Evolutionary conservation across 2,797 vertebrate genomes (phyloP).

Genomic region (Apogon hyalosoma): DNA sequence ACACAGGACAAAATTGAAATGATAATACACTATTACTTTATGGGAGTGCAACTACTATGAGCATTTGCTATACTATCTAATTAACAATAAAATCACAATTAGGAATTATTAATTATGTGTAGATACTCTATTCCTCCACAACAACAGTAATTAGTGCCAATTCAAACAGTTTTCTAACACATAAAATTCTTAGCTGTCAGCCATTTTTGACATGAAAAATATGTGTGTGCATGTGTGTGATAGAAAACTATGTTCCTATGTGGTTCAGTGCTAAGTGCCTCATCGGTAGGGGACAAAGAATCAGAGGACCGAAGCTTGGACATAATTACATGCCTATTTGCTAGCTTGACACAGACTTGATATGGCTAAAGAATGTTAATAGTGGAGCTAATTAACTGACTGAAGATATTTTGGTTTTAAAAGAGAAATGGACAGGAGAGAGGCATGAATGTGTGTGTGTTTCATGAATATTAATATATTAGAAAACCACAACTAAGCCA

Average conservation of each 20-base stretch:
- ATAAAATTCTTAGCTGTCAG: constrained; percentile 43
- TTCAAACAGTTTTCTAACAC: constrained; percentile 59
- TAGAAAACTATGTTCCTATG: constrained; percentile 28
- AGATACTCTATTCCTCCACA: constrained; percentile 65
- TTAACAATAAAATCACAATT: constrained; percentile 73
- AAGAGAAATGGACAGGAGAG: constrained; percentile 32
- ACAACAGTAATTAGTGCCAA: constrained; percentile 76
- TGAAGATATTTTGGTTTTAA: constrained; percentile 32
- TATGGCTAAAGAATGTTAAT: constrained; percentile 59
- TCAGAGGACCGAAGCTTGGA: constrained; percentile 19
- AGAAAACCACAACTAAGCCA: constrained; percentile 7
- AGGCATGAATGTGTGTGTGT: constrained; percentile 9
- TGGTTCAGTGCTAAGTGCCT: constrained; percentile 40
- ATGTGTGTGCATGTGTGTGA: constrained; percentile 18
- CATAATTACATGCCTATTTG: constrained; percentile 55
- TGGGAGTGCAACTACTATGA: constrained; percentile 37
- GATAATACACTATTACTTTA: constrained; percentile 66
- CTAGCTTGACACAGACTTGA: constrained; percentile 48
- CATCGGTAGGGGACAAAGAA: constrained; percentile 24
- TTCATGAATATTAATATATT: constrained; percentile 1
- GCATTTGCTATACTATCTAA: constrained; percentile 65
- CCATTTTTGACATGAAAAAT: constrained; percentile 39
- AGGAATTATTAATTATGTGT: constrained; percentile 69
- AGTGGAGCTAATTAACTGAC: constrained; percentile 55
- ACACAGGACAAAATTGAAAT: constrained; percentile 45